phyloP scores from a whole-genome alignment of 2,888 invertebrate species.

The Anodontia alba region DNA sequence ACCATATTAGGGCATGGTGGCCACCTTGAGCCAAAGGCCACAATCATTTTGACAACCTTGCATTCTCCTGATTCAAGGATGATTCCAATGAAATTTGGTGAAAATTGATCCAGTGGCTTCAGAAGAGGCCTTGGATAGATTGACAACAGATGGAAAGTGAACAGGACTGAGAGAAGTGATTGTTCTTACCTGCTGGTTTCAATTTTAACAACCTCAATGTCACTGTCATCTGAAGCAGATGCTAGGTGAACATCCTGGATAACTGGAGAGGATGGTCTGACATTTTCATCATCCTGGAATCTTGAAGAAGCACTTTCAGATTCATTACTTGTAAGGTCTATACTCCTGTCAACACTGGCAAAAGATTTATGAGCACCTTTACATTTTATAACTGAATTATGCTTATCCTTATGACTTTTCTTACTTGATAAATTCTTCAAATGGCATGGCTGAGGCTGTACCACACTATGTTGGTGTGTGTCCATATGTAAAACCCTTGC shows the following conservation, averaged over 20 bases:
- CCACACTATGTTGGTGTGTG: conserved; percentile 28
- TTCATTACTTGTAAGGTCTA: conserved; percentile 47
- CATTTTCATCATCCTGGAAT: conserved; percentile 24
- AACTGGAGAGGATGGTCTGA: conserved; percentile 59
- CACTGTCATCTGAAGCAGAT: conserved; percentile 85
- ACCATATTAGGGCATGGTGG: too few species aligned
- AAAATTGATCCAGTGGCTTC: too few species aligned
- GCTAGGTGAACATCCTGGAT: conserved; percentile 85
- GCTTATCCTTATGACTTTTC: conserved; percentile 49
- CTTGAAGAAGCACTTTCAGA: conserved; percentile 15
- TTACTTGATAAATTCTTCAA: conserved; percentile 4
- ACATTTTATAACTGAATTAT: conserved; percentile 54
- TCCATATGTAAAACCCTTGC: conserved; percentile 48
- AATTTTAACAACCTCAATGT: conserved; percentile 85
- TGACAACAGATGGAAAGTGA: too few species aligned
- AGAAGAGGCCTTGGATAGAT: too few species aligned
- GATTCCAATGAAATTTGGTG: too few species aligned
- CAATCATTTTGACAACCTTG: too few species aligned
- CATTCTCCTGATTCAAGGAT: too few species aligned
- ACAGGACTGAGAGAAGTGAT: too few species aligned
- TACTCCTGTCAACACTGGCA: conserved; percentile 21
- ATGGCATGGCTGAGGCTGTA: background rate
- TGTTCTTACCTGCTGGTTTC: conserved; percentile 73
- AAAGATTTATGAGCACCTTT: background rate
- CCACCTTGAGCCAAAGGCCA: too few species aligned